Percentiles rank a stretch among this genome's conserved stretches.
These are phyloP conservation scores for Eristalis intricaria DNA, from an alignment of 2,888 invertebrate genomes.

Conservation along the genomic window DNA sequence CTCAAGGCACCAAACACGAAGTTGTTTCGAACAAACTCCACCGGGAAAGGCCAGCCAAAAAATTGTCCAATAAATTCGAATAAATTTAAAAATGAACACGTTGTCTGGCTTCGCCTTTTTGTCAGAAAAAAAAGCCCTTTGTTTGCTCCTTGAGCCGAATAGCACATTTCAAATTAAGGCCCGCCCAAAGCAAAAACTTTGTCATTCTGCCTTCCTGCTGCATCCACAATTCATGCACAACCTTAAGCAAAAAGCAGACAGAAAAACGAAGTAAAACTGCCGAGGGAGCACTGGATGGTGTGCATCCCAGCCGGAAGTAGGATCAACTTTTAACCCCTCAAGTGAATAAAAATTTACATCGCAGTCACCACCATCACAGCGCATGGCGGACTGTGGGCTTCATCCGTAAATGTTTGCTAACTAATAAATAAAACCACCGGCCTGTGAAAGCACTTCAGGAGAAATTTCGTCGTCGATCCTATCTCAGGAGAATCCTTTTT, in stretches of 20 bases:
- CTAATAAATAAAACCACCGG: conserved; percentile 65
- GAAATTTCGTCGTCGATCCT: conserved; percentile 27
- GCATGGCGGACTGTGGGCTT: background rate
- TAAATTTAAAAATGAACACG: background rate
- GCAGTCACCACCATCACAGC: background rate
- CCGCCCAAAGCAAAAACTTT: conserved; percentile 11
- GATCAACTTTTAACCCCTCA: conserved; percentile 58
- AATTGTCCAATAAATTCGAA: background rate
- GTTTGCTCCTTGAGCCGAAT: conserved; percentile 1
- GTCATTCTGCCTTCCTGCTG: conserved; percentile 19
- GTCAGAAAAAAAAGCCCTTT: background rate
- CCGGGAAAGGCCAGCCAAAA: conserved; percentile 32
- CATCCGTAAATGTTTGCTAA: conserved; percentile 31
- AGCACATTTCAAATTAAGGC: conserved; percentile 7
- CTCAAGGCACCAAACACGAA: too few species aligned
- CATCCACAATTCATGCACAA: conserved; percentile 25
- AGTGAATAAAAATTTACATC: conserved; percentile 57
- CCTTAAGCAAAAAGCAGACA: conserved; percentile 1
- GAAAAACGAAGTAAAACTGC: background rate
- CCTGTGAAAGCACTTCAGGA: conserved; percentile 60
- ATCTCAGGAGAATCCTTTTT: conserved; percentile 54
- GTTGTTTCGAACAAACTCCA: background rate
- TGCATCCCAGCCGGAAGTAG: conserved; percentile 56
- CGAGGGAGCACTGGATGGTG: conserved; percentile 6
- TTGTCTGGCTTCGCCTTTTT: background rate